Evolutionary conservation across 2,113 vertebrate species (phyloP).

Genomic region (Podarcis cretensis): DNA sequence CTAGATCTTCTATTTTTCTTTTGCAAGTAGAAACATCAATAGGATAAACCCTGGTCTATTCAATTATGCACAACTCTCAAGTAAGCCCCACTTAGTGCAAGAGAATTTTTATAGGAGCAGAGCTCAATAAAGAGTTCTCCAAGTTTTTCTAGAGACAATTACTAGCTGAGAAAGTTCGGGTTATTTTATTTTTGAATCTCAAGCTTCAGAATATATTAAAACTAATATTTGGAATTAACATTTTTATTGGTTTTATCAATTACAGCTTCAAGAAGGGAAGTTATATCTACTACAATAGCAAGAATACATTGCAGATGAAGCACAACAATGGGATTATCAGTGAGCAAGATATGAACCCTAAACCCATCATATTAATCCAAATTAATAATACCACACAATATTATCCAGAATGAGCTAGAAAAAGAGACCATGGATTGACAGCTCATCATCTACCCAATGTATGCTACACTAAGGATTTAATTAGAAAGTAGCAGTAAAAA

Average conservation of each 20-base stretch:
- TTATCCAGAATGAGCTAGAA: slow-evolving; percentile 9
- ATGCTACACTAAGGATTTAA: background rate
- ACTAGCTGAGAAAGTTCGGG: background rate
- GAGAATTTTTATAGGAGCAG: background rate
- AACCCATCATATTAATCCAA: slow-evolving; percentile 17
- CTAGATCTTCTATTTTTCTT: background rate
- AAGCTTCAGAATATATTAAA: slow-evolving; percentile 27
- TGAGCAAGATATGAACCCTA: background rate
- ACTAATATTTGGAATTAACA: slow-evolving; percentile 13
- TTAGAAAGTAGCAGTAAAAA: slow-evolving; percentile 14
- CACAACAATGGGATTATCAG: slow-evolving; percentile 12
- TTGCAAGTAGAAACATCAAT: background rate
- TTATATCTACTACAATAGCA: slow-evolving; percentile 28
- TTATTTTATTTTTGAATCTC: background rate
- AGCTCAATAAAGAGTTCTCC: background rate
- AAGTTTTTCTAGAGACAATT: background rate
- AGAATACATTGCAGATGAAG: background rate
- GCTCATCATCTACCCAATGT: background rate
- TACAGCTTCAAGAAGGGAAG: slow-evolving; percentile 35
- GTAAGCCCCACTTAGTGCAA: background rate
- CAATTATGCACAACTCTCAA: background rate
- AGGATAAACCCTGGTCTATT: background rate
- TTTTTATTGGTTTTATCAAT: slow-evolving; percentile 42
- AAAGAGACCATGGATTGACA: background rate
- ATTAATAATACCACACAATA: slow-evolving; percentile 26